Conservation (phyloP, 2,888 invertebrate genomes). For the Saturnia pavonia region DNA sequence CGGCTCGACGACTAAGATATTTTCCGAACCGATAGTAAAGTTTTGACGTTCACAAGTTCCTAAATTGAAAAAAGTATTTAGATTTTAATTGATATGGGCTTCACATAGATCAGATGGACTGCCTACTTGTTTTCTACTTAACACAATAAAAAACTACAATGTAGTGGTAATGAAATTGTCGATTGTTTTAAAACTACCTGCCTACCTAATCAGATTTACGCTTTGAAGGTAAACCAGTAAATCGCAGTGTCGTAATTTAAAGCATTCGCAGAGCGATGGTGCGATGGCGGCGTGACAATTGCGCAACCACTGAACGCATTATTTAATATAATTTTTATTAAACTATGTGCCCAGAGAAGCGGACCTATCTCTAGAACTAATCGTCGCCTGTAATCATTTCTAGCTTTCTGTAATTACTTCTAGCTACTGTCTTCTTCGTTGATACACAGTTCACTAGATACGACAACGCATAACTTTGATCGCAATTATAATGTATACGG, state of each 20-base stretch:
- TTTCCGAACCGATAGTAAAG: too few relatives aligned
- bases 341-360: slow-evolving; percentile 71
- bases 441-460: slow-evolving; percentile 3
- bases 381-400: slow-evolving; percentile 76
- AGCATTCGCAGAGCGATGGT: background rate
- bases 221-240: slow-evolving; percentile 11
- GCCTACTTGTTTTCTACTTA: too few relatives aligned
- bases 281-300: background rate
- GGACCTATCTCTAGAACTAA: slow-evolving; percentile 70
- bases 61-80: too few relatives aligned
- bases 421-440: background rate
- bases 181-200: background rate
- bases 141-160: too few relatives aligned
- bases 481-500: too few relatives aligned
- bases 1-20: too few relatives aligned
- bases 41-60: too few relatives aligned
- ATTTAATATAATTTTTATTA: slow-evolving; percentile 78
- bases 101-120: too few relatives aligned
- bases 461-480: background rate
- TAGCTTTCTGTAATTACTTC: slow-evolving; percentile 76
- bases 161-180: background rate
- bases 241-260: slow-evolving; percentile 21
- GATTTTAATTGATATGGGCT: too few relatives aligned
- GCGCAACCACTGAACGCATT: slow-evolving; percentile 49
- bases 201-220: background rate